phyloP scores from a whole-genome alignment of 2,888 invertebrate species.

The Dimorphilus gyrociliatus region DNA sequence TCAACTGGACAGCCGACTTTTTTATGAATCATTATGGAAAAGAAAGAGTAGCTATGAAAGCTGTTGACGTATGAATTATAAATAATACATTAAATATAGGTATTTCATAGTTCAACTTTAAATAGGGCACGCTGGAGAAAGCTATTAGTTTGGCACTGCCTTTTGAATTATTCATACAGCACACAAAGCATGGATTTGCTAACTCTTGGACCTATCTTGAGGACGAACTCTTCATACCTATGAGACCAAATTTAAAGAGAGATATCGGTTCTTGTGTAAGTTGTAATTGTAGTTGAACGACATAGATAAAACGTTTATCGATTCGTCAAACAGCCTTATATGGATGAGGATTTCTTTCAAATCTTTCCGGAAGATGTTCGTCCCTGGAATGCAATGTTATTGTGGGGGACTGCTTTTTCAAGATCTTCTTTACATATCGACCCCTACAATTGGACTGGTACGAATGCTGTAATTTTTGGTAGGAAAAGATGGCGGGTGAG shows the following conservation, averaged over 20 bases:
- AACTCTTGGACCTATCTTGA: slow-evolving; percentile 26
- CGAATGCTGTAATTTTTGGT: slow-evolving; percentile 31
- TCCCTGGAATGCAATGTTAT: slow-evolving; percentile 33
- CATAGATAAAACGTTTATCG: not conserved
- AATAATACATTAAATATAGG: not conserved
- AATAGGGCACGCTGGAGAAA: slow-evolving; percentile 16
- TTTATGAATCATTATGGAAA: slow-evolving; percentile 22
- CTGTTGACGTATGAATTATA: slow-evolving; percentile 17
- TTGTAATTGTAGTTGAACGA: too few relatives aligned
- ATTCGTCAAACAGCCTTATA: slow-evolving; percentile 15
- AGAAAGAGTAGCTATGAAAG: slow-evolving; percentile 21
- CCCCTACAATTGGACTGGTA: slow-evolving; percentile 38
- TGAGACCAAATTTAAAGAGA: slow-evolving; percentile 18
- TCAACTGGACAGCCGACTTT: slow-evolving; percentile 23
- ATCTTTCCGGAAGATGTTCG: slow-evolving; percentile 25
- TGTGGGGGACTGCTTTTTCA: slow-evolving; percentile 33
- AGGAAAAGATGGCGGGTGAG: slow-evolving; percentile 35
- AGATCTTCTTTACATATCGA: slow-evolving; percentile 33
- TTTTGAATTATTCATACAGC: slow-evolving; percentile 17
- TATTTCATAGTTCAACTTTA: not conserved
- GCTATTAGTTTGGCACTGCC: slow-evolving; percentile 18
- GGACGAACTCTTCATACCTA: slow-evolving; percentile 31
- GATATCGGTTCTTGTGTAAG: slow-evolving; percentile 25
- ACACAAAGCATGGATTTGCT: slow-evolving; percentile 10
- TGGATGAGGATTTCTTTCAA: slow-evolving; percentile 29